Conservation (phyloP, 2,888 invertebrate genomes). For the Schizotus pectinicornis region DNA sequence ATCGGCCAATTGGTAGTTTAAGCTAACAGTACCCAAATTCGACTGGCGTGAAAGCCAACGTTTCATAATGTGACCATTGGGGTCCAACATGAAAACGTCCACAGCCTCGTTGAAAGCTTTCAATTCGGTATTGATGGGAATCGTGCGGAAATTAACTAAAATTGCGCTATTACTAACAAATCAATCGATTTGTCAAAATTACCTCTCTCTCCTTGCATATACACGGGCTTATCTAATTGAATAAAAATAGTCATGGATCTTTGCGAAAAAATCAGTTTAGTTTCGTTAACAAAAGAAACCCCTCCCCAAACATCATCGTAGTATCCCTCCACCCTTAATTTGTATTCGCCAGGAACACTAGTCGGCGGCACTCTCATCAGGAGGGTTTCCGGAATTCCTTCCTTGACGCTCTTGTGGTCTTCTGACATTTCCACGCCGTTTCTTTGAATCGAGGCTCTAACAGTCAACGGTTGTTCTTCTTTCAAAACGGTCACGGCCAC, state of each 20-base stretch:
- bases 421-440: slow-evolving; percentile 90
- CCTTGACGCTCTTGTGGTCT: slow-evolving; percentile 80
- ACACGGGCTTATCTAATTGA: slow-evolving; percentile 93
- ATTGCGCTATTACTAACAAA: slow-evolving; percentile 30
- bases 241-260: slow-evolving; percentile 95
- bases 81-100: slow-evolving; percentile 91
- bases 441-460: slow-evolving; percentile 86
- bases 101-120: slow-evolving; percentile 90
- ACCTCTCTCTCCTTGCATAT: slow-evolving; percentile 90
- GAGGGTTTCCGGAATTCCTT: slow-evolving; percentile 87
- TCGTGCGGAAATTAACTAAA: slow-evolving; percentile 84
- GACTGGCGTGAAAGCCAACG: slow-evolving; percentile 94
- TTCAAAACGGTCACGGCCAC: slow-evolving; percentile 84
- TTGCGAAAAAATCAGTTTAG: slow-evolving; percentile 81
- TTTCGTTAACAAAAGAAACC: slow-evolving; percentile 88
- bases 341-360: slow-evolving; percentile 83
- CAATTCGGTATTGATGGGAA: slow-evolving; percentile 91
- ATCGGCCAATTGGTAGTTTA: slow-evolving; percentile 88
- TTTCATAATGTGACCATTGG: slow-evolving; percentile 84
- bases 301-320: slow-evolving; percentile 82
- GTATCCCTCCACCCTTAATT: slow-evolving; percentile 64
- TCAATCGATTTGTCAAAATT: slow-evolving; percentile 29
- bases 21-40: slow-evolving; percentile 91
- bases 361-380: slow-evolving; percentile 89
- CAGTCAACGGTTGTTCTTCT: slow-evolving; percentile 79